Conservation (phyloP, 2,113 vertebrate genomes). For the Ranitomeya variabilis region DNA sequence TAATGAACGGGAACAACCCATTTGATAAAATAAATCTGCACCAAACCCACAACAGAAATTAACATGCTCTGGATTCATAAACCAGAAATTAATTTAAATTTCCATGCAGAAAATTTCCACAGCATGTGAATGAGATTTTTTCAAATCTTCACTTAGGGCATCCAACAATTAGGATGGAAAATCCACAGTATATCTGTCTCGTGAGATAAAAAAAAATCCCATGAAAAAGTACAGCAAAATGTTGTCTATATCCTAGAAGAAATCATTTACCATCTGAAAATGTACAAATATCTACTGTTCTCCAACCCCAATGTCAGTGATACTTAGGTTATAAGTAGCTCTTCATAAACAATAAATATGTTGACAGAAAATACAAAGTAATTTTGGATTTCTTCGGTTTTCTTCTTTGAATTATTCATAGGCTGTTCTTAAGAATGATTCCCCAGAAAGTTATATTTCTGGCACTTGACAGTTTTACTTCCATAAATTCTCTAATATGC, state of each 20-base stretch:
- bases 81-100: no score
- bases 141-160: no score
- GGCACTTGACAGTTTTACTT: neutral
- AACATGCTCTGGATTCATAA: no score
- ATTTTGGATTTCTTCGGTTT: neutral
- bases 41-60: no score
- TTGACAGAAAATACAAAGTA: neutral
- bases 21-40: no score
- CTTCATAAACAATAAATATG: neutral
- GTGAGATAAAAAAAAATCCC: neutral
- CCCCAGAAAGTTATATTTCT: neutral
- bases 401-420: neutral
- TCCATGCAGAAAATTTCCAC: no score
- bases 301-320: neutral
- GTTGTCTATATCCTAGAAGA: neutral
- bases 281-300: neutral
- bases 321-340: neutral
- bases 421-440: neutral
- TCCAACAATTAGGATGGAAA: no score
- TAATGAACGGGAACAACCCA: no score
- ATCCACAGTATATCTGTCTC: no score
- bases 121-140: no score
- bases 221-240: neutral
- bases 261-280: neutral
- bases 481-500: neutral